These are phyloP conservation scores for Sitobion miscanthi DNA, from an alignment of 1,140 invertebrate species.

Conservation along the genomic window DNA sequence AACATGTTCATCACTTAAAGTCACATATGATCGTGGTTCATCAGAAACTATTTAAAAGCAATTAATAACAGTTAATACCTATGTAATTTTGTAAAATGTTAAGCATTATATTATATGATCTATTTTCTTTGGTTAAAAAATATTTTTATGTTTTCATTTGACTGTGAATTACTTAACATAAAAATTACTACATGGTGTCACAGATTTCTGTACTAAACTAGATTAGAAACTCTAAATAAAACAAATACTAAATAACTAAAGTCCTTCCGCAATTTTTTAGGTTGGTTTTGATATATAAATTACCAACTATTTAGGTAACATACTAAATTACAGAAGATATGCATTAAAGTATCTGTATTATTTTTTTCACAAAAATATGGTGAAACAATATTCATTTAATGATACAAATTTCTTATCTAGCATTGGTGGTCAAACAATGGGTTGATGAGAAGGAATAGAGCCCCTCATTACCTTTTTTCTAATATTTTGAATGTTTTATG, in stretches of 20 bases:
- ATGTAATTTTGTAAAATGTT: not conserved
- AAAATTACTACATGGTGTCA: not conserved
- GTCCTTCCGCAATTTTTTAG: too few species aligned
- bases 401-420: too few species aligned
- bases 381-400: not conserved
- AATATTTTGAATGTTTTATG: too few species aligned
- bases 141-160: not conserved
- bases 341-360: too few species aligned
- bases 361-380: too few species aligned
- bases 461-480: too few species aligned
- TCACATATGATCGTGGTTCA: conserved; percentile 54
- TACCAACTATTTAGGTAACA: not conserved
- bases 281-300: not conserved
- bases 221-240: too few species aligned
- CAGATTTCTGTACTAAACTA: not conserved
- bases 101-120: not conserved
- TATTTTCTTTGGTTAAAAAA: not conserved
- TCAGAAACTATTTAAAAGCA: conserved; percentile 41
- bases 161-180: not conserved
- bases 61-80: not conserved
- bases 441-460: too few species aligned
- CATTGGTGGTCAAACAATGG: too few species aligned
- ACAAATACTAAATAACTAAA: too few species aligned
- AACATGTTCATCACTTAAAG: conserved; percentile 54
- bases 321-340: not conserved